Percentiles rank a stretch among this genome's conserved stretches.
Evolutionary conservation across 2,113 vertebrate species (phyloP).

Genomic region (Xiphias gladius): DNA sequence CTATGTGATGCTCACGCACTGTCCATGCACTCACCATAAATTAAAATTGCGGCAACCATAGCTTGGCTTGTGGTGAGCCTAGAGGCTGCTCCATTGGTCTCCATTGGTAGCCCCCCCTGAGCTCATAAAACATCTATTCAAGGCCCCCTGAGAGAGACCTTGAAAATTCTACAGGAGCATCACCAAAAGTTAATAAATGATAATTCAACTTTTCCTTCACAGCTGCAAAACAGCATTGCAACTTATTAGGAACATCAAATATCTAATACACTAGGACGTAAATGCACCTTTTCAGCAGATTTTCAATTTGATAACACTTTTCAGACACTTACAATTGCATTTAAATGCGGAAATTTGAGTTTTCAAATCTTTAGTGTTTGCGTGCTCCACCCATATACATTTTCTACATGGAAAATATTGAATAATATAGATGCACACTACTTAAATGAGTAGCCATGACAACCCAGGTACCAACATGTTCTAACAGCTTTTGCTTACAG

Average conservation of each 20-base stretch:
- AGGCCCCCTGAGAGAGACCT: too few species aligned
- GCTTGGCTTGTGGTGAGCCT: too few species aligned
- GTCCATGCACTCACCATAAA: too few species aligned
- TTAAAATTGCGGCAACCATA: too few species aligned
- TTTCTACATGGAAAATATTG: background rate
- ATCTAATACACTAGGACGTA: background rate
- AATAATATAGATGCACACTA: background rate
- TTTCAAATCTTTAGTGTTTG: background rate
- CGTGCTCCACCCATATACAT: background rate
- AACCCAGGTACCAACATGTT: background rate
- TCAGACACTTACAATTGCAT: background rate
- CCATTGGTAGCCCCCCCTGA: too few species aligned
- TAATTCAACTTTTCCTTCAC: too few species aligned
- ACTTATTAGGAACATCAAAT: too few species aligned
- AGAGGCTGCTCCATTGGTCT: too few species aligned
- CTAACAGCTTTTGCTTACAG: slow-evolving; percentile 46
- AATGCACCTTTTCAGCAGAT: background rate
- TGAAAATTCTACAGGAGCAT: too few species aligned
- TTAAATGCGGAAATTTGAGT: background rate
- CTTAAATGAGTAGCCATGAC: background rate
- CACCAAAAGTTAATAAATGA: too few species aligned
- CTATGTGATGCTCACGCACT: too few species aligned
- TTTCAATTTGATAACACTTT: background rate
- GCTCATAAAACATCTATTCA: too few species aligned
- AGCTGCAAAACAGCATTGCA: background rate